Conservation (phyloP, 2,888 invertebrate species). For the Trichacis sp. region DNA sequence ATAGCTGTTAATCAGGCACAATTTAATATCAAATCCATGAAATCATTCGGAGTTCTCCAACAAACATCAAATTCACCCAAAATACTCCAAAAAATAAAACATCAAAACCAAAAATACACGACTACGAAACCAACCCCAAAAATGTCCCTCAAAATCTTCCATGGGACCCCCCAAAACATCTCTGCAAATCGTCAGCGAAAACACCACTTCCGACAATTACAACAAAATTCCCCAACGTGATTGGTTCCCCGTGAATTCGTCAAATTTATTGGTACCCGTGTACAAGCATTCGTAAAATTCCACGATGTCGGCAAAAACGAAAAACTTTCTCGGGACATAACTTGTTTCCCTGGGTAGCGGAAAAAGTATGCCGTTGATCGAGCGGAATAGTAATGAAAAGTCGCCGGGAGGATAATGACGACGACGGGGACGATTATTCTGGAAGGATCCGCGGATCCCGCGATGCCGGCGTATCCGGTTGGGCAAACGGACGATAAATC, state of each 20-base stretch:
- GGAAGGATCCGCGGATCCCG: constrained; percentile 18
- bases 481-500: constrained; percentile 54
- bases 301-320: background rate
- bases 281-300: background rate
- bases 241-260: background rate
- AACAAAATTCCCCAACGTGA: background rate
- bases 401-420: background rate
- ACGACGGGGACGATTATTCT: constrained; percentile 24
- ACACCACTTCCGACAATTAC: no score
- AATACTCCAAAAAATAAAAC: no score
- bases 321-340: background rate
- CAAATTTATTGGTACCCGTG: background rate
- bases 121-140: no score
- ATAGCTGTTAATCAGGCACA: no score
- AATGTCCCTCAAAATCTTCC: no score
- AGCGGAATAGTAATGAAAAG: constrained; percentile 5
- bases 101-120: no score
- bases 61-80: no score
- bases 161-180: no score
- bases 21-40: no score
- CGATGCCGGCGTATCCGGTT: constrained; percentile 50
- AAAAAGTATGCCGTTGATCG: background rate
- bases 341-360: background rate
- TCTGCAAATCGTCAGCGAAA: constrained; percentile 15
- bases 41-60: no score